Conservation (phyloP, 2,888 invertebrate species). For the Drosophila anomalipes region DNA sequence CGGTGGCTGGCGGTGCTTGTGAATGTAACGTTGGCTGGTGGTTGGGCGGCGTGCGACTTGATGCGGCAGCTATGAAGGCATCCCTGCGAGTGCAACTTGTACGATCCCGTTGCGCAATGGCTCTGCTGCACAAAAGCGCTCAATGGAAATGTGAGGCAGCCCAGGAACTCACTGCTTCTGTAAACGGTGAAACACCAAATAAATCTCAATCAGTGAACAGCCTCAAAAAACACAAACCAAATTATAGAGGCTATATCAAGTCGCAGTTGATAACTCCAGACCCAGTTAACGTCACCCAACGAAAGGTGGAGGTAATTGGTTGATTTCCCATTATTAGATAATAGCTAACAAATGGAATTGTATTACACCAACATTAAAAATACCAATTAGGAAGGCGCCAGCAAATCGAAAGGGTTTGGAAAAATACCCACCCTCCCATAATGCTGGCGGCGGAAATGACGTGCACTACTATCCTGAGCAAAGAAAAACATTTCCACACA, state of each 20-base stretch:
- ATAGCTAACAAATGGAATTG: not conserved
- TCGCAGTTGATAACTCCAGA: not conserved
- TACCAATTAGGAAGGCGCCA: not conserved
- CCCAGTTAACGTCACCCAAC: not conserved
- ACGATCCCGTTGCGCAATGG: constrained; percentile 87
- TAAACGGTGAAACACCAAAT: constrained; percentile 83
- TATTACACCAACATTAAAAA: not conserved
- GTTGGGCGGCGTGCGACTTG: constrained; percentile 21
- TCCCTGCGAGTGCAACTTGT: constrained; percentile 90
- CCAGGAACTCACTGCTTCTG: constrained; percentile 97
- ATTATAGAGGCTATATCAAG: not conserved
- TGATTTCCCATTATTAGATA: not conserved
- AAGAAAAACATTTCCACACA: not conserved
- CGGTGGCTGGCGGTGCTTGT: constrained; percentile 42
- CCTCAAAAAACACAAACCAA: not conserved
- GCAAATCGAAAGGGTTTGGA: not conserved
- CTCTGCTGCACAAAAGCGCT: constrained; percentile 91
- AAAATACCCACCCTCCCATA: too few relatives aligned
- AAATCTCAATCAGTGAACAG: not conserved
- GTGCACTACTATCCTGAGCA: not conserved
- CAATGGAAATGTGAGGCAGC: constrained; percentile 96
- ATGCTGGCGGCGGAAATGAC: not conserved
- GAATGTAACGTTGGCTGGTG: constrained; percentile 34
- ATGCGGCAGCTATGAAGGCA: constrained; percentile 85
- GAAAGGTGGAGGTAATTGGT: not conserved